Conservation (phyloP, 2,888 invertebrate genomes). For the Cremastinae sp. region DNA sequence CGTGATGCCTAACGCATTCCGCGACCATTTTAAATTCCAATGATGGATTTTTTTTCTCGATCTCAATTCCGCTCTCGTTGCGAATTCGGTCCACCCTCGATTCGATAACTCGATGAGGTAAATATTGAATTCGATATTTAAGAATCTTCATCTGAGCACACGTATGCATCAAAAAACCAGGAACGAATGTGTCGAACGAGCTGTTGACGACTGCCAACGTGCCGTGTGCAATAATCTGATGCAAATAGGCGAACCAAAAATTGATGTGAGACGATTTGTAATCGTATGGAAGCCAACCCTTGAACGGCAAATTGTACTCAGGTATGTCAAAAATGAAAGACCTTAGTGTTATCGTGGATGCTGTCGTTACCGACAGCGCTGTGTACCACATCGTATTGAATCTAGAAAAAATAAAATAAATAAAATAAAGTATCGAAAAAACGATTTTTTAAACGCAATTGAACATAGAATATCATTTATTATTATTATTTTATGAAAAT, state of each 20-base stretch:
- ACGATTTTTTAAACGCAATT: no score
- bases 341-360: constrained; percentile 27
- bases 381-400: background rate
- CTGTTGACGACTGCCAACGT: constrained; percentile 55
- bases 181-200: constrained; percentile 59
- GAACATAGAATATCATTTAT: no score
- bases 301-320: constrained; percentile 42
- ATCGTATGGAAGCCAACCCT: constrained; percentile 16
- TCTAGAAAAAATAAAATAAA: no score
- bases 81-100: no score
- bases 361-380: constrained; percentile 12
- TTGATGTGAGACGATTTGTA: constrained; percentile 15
- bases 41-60: background rate
- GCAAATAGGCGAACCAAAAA: constrained; percentile 54
- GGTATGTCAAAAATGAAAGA: constrained; percentile 53
- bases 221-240: constrained; percentile 53
- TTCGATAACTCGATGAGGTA: background rate
- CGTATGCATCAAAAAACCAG: constrained; percentile 62
- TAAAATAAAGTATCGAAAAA: no score
- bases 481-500: no score
- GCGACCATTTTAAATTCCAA: constrained; percentile 5
- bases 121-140: constrained; percentile 61
- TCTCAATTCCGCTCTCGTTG: constrained; percentile 1
- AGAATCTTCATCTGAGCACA: constrained; percentile 71
- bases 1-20: constrained; percentile 17